Base-by-base conservation (phyloP, 2,113 vertebrate genomes). In the Actinemys pallida region DNA sequence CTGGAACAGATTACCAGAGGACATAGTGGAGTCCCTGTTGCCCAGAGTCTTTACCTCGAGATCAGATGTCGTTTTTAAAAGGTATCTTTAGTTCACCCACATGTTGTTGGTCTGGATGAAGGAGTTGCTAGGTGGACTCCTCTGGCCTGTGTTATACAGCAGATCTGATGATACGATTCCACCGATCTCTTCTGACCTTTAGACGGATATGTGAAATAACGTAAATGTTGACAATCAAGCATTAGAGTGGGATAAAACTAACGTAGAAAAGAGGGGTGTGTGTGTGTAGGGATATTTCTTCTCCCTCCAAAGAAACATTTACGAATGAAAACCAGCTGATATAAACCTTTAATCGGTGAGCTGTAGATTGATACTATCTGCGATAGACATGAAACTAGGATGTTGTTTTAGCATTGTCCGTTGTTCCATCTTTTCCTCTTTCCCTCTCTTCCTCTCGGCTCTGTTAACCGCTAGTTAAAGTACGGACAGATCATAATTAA, bases 391-490 rank as follows among this genome's bases (percentile, higher is more conserved):
- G 25, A 45, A 76, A 27, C 22, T 27, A 27, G 42, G 20, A 47
- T 5, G 52, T 82, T 11, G 80, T 49, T 94, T 85, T 93, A 85
- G 7, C 45, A 6, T 1, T 6, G 42, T 87, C 39, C 3, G 10
- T 93, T 96, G 81, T 95, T 95, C 88, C 82, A 4, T 95, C 69
- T 81, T 52, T 80, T 88, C 42, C 31, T 59, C 24, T 19, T 39
- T 11, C 9, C 9, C 35, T 57, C 53, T 39, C 3, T 65, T 88
- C 83, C 65, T 14, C 90, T 93, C 75, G 8, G 94, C 93, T 8
- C 57, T 76, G 27, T 84, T 90, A 92, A n/a, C 87, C 65, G 86
- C 89, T 86, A n/a, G 91, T 52, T 89, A 80, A 91, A 94, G 89
- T 84, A 19, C 86, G 93, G 89, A 85, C 90, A 91, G 54, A 47